Percentiles rank a stretch among this genome's conserved stretches.
Conservation (phyloP, 2,113 vertebrate species). For the Ornithorhynchus anatinus region DNA sequence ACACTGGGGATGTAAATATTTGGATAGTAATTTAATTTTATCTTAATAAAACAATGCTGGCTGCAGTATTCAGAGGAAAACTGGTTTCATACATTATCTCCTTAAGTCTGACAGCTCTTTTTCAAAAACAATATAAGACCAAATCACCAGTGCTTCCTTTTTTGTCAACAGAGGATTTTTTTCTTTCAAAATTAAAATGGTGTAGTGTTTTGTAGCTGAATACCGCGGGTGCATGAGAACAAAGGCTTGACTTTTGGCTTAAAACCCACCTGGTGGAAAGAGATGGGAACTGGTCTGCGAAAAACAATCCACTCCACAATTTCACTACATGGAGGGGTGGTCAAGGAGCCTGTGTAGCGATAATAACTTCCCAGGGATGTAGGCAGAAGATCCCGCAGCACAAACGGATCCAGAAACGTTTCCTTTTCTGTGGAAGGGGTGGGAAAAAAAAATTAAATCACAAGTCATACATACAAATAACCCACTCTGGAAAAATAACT, state of each 20-base stretch:
- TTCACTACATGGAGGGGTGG: constrained; percentile 93
- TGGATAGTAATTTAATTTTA: constrained; percentile 47
- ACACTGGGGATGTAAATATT: constrained; percentile 52
- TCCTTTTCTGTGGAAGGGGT: constrained; percentile 89
- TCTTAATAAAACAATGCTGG: constrained; percentile 50
- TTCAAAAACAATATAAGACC: constrained; percentile 56
- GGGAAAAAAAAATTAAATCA: neutral
- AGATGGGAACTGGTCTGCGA: constrained; percentile 87
- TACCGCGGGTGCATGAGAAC: neutral
- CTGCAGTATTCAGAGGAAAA: constrained; percentile 54
- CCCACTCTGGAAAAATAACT: too few relatives aligned
- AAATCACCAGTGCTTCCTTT: constrained; percentile 29
- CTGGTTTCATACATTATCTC: constrained; percentile 44
- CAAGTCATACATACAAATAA: neutral
- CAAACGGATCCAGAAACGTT: constrained; percentile 94
- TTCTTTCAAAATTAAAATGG: fast-evolving
- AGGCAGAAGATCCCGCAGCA: constrained; percentile 89
- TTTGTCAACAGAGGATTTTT: constrained; percentile 44
- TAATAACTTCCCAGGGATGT: constrained; percentile 89
- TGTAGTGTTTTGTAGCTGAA: fast-evolving
- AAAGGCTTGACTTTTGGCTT: neutral
- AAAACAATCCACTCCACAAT: constrained; percentile 97
- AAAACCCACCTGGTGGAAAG: constrained; percentile 87
- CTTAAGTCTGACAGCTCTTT: constrained; percentile 44
- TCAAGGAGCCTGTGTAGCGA: constrained; percentile 92